A percentile compares a stretch with the other conserved stretches of the same genome.
phyloP scores from a whole-genome alignment of 2,113 vertebrate genomes.

The Saccopteryx bilineata region DNA sequence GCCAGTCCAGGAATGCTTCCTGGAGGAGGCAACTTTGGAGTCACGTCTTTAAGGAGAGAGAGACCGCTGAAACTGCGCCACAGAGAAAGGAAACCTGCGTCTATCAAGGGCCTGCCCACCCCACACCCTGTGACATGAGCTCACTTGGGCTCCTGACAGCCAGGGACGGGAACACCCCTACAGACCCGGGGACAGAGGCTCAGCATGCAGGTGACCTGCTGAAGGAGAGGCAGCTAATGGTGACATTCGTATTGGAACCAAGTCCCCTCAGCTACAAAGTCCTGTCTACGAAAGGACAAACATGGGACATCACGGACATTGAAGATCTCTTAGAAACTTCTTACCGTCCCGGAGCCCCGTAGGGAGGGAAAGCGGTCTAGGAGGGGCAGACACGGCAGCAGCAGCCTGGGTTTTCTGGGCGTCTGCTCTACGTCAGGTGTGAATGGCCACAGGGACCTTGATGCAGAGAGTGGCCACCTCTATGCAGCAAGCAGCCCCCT shows the following conservation, averaged over 20 bases:
- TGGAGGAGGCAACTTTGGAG: background rate
- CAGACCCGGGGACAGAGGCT: background rate
- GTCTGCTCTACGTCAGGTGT: rapidly evolving
- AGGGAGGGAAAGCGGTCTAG: background rate
- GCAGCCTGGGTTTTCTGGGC: background rate
- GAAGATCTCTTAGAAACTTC: background rate
- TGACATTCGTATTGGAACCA: too few relatives aligned
- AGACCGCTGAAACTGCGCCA: rapidly evolving
- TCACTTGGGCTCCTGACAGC: background rate
- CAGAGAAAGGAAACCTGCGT: background rate
- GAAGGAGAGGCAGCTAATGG: background rate
- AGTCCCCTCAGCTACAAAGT: background rate
- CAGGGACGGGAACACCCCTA: background rate
- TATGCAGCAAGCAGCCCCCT: rapidly evolving
- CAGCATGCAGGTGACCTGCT: background rate
- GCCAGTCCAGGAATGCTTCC: background rate
- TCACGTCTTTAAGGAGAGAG: background rate
- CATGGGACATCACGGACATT: background rate
- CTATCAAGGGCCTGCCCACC: background rate
- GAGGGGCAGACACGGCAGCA: background rate
- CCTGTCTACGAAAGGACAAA: background rate
- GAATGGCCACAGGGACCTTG: background rate
- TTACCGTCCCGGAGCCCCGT: rapidly evolving
- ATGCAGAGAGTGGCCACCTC: rapidly evolving
- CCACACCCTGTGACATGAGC: background rate